Base-by-base conservation (phyloP, 92 coral and sea anemone genomes). In the Parazoanthus darwini region DNA sequence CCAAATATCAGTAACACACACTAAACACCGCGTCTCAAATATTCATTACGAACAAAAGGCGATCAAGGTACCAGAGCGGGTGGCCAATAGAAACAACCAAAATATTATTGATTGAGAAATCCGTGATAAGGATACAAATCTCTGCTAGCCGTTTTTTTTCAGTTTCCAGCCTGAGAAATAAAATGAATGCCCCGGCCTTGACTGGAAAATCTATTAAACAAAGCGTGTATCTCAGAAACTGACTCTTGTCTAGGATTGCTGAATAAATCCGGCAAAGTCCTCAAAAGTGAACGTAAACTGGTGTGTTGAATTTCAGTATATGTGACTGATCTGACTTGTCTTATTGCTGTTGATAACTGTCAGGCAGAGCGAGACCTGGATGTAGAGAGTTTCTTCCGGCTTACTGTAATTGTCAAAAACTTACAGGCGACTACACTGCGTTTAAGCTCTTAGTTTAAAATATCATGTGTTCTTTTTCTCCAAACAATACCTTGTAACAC, bases 61-160 rank as follows among this genome's bases (percentile, higher is more conserved):
- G 43, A 71, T 73, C 87, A 71, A 36, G 87, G 58, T 84, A 71
- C 79, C 87, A 15, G 78, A 46, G 68, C 87, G 68, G 87, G 87
- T 84, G 87, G 67, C 87, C 75, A 72, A 26, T 26, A 20, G 79
- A 70, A 84, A 84, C 87, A 84, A 84, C 71, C 33, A 26, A 54
- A 68, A 43, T 46, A 15, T 84, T 51, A 42, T 46, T 25, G 35
- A 80, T 80, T 54, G 85, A 42, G 68, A 80, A 8, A 73, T 50
- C 23, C 38, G 46, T 5, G 65, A 23, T 15, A 16, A 16, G 29
- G 68, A 59, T 38, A 42, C 25, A 63, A 81, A 81, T 56, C 73
- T 6, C 37, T 11, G 86, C 51, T 35, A 66, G 75, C 4, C n/a
- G n/a, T 39, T 82, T 56, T 8, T 81, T 22, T 50, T 79, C 43